Conservation (phyloP, 2,888 invertebrate genomes). For the Lumbricus terrestris region DNA sequence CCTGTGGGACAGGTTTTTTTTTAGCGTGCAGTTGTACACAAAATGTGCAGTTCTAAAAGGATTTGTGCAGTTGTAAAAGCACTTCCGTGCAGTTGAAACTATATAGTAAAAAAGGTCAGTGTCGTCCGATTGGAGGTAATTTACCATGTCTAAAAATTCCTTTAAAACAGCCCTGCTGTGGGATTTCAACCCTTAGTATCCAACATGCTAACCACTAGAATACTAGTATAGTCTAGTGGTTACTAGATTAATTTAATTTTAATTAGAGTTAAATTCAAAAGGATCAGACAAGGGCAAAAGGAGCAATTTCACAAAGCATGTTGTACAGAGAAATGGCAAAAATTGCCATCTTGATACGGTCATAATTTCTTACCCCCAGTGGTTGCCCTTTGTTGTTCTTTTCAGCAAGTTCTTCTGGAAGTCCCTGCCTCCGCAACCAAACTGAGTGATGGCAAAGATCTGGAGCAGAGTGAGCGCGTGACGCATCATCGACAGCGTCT, state of each 20-base stretch:
- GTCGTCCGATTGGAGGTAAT: too few relatives aligned
- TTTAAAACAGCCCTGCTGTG: too few relatives aligned
- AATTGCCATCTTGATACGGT: too few relatives aligned
- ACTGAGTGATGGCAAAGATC: conserved; percentile 79
- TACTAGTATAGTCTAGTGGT: neutral
- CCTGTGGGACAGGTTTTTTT: too few relatives aligned
- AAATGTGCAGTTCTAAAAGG: too few relatives aligned
- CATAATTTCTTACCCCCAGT: conserved; percentile 75
- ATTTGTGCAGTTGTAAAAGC: too few relatives aligned
- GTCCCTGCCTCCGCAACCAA: conserved; percentile 73
- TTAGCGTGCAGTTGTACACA: too few relatives aligned
- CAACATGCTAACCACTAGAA: neutral
- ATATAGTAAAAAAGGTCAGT: too few relatives aligned
- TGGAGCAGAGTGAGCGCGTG: conserved; percentile 86
- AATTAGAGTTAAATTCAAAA: conserved; percentile 17
- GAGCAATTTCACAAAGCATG: neutral
- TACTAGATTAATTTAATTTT: neutral
- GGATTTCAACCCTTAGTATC: neutral
- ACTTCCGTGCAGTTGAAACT: too few relatives aligned
- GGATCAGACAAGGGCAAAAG: neutral
- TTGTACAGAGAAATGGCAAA: neutral
- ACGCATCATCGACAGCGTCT: conserved; percentile 67
- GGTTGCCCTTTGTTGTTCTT: conserved; percentile 79
- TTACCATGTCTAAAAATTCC: too few relatives aligned
- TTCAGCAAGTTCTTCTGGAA: conserved; percentile 76